Base-by-base conservation (phyloP, 2,888 invertebrate species). In the Meiosimyza platycephala region DNA sequence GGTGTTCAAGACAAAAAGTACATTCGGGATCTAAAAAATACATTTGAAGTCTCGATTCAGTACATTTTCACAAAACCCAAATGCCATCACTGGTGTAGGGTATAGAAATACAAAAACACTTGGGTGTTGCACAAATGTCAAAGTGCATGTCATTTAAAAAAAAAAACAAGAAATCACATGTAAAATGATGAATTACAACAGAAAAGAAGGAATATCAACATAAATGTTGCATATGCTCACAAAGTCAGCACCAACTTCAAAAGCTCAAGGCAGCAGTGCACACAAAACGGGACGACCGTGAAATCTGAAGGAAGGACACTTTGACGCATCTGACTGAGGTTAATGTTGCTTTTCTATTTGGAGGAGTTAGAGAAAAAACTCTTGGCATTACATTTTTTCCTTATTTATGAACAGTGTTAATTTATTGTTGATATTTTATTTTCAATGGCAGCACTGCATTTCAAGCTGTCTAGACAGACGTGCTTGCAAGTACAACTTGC, bases 341-440 rank as follows among this genome's bases (percentile, higher is more conserved):
- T 72, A 71, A 72, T 72, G 73, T 65, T 73, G 72, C 73, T 62
- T 40, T 40, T 40, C 40, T 40, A 40, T 40, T 40, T 40, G 40
- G 9, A 40, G 50, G 50, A 50, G 22, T 15, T 33, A 48, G 59
- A 59, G 60, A 60, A 9, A 33, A 28, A 16, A 9, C 55, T 57
- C 47, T 28, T 40, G 33, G 13, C 62, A 5, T 13, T 13, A 22
- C 22, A 59, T n/a, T 60, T 60, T 33, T 33, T 62, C 51, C 40
- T 52, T 28, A 11, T 40, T n/a, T 55, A 22, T 13, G 50, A 33
- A 69, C 50, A 69, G 69, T 69, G 69, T 69, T 69, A 69, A 69
- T 69, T 62, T 50, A 60, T 69, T 69, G 51, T 69, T 60, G 51
- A 69, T 7, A 40, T 6, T 69, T 60, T 60, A 18, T 52, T 51